Evolutionary conservation across 2,797 vertebrate species (phyloP).

Genomic region (Coregonus sp.): DNA sequence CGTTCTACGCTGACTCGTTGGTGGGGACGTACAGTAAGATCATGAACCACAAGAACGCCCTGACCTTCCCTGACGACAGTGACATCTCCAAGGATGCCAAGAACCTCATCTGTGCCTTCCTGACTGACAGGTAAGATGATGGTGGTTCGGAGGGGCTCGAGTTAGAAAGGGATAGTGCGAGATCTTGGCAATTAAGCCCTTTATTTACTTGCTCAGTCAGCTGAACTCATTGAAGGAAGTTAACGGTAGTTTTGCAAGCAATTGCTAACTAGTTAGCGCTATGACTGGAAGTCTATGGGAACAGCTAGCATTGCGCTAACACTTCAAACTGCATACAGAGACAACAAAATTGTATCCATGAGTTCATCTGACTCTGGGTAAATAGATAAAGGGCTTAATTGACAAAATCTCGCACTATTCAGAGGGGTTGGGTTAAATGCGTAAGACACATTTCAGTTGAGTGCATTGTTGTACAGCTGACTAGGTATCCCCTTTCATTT

Average conservation of each 20-base stretch:
- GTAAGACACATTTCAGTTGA: too few species aligned
- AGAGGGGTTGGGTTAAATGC: too few species aligned
- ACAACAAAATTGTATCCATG: background rate
- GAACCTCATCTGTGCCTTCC: conserved; percentile 96
- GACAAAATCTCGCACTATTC: background rate
- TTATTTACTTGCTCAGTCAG: conserved; percentile 13
- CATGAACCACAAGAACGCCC: conserved; percentile 98
- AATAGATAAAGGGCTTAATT: background rate
- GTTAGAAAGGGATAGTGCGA: background rate
- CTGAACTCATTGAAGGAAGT: background rate
- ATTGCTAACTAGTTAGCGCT: too few species aligned
- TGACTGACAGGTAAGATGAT: conserved; percentile 89
- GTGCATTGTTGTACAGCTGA: too few species aligned
- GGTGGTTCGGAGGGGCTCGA: background rate
- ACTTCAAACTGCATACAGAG: too few species aligned
- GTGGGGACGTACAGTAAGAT: conserved; percentile 99
- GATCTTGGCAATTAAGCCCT: too few species aligned
- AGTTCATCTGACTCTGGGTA: background rate
- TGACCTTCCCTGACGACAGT: conserved; percentile 95
- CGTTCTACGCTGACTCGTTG: conserved; percentile 97
- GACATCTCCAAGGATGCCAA: conserved; percentile 98
- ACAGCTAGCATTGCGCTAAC: too few species aligned
- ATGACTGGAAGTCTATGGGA: too few species aligned
- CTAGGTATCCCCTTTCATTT: too few species aligned
- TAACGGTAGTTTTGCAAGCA: background rate